These are phyloP conservation scores for Cephus cinctus DNA, from an alignment of 1,140 invertebrate species.

Conservation along the genomic window DNA sequence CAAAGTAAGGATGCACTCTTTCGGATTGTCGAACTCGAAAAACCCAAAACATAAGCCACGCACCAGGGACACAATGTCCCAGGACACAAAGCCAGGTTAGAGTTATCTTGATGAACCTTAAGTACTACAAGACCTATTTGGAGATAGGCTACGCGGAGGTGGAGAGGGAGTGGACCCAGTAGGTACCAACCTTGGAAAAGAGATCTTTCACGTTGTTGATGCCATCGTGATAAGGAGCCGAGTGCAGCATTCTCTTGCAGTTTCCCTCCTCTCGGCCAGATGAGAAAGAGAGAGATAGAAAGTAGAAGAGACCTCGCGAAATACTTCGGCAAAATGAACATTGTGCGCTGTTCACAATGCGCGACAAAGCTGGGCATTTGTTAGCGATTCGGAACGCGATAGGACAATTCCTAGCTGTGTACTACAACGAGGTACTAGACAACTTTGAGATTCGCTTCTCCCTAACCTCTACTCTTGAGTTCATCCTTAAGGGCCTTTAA, in stretches of 20 bases:
- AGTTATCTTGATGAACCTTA: slow-evolving; percentile 52
- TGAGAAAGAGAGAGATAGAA: no score
- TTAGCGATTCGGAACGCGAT: neutral
- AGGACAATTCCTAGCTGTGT: no score
- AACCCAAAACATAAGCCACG: slow-evolving; percentile 35
- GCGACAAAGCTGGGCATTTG: neutral
- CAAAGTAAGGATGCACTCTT: no score
- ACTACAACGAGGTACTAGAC: no score
- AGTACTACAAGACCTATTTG: slow-evolving; percentile 48
- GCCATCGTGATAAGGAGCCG: slow-evolving; percentile 37
- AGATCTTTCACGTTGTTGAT: slow-evolving; percentile 45
- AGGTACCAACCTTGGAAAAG: slow-evolving; percentile 31
- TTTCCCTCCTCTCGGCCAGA: no score
- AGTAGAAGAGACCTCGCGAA: no score
- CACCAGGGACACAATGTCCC: slow-evolving; percentile 30
- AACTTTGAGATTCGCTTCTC: no score
- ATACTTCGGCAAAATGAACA: slow-evolving; percentile 18
- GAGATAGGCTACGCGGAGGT: slow-evolving; percentile 29
- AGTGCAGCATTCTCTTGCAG: slow-evolving; percentile 29
- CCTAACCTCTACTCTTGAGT: no score
- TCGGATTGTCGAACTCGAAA: slow-evolving; percentile 17
- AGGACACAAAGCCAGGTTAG: slow-evolving; percentile 36
- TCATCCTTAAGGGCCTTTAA: no score
- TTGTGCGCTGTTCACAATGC: neutral
- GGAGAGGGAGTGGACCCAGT: neutral